Evolutionary conservation across 2,797 vertebrate genomes (phyloP), one percentile per base, ranked within the genome.

Genomic region (Prunella strophiata): DNA sequence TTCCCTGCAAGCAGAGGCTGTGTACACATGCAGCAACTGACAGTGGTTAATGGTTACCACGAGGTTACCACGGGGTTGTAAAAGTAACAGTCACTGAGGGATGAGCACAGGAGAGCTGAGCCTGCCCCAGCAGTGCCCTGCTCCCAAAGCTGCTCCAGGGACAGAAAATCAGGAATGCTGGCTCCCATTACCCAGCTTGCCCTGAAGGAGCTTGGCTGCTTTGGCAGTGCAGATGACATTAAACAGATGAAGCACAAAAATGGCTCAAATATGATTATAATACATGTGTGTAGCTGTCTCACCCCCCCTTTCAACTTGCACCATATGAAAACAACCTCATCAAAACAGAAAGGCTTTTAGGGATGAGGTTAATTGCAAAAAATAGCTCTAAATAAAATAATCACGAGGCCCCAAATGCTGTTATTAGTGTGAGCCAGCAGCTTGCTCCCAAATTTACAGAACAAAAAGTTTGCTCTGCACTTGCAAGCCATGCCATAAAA

Each of bases 161-260:
- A 52, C 80, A 85, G 73, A 93, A 89, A 89, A 95, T 94, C 88
- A 88, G 87, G 43, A 71, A 48, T 74, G 67, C 83, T 88, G n/a
- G n/a, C 79, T 85, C 94, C 91, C 89, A 75, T 96, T 43, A 58
- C 20, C 32, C 95, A 68, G 63, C 75, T 67, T 10, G 45, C 93
- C 94, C 94, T 91, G 89, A 70, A 94, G 94, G 88, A 94, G 74
- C 84, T 94, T 55, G 86, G 87, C 91, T 92, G n/a, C 96, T 95
- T 88, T 91, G 94, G 91, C 91, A 89, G 95, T 7, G 5, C 62
- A 79, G 89, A 90, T 92, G 96, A 97, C 96, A 96, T 95, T 94
- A 95, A 95, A 87, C 93, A 94, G 96, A 96, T 87, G 89, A 97
- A 71, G 96, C 90, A 95, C 93, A 93, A 93, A 96, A 96, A 84